Percentiles rank a stretch among this genome's conserved stretches.
Evolutionary conservation across 2,113 vertebrate species (phyloP).

Genomic region (Grallaria varia): DNA sequence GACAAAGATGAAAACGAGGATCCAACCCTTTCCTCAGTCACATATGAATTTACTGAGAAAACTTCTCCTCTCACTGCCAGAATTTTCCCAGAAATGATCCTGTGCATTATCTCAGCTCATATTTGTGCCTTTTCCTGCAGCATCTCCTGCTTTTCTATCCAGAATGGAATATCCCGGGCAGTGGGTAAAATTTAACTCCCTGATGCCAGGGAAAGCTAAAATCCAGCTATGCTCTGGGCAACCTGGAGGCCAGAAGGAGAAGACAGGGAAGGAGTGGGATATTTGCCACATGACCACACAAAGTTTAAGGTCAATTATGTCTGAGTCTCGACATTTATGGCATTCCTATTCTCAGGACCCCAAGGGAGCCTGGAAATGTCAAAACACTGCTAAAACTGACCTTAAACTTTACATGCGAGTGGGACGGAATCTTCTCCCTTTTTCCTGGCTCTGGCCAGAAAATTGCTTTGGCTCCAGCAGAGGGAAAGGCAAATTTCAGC

Average conservation of each 20-base stretch:
- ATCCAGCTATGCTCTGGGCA: neutral
- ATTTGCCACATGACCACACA: neutral
- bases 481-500: constrained; percentile 57
- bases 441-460: constrained; percentile 37
- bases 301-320: constrained; percentile 68
- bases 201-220: neutral
- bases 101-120: neutral
- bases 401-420: constrained; percentile 69
- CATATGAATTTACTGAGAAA: neutral
- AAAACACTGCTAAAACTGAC: constrained; percentile 69
- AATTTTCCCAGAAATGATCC: neutral
- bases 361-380: constrained; percentile 67
- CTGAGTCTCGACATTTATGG: constrained; percentile 45
- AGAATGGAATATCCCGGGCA: neutral
- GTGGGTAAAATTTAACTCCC: neutral
- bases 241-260: neutral
- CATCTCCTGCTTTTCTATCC: neutral
- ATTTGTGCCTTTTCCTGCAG: neutral
- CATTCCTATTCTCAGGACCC: constrained; percentile 25
- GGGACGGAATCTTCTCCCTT: constrained; percentile 8
- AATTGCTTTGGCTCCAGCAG: constrained; percentile 26
- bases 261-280: neutral
- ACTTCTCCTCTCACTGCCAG: neutral
- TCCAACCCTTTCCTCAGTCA: neutral
- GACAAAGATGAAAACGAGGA: neutral